Conservation (phyloP, 2,888 invertebrate genomes). For the Athrips mouffetella region DNA sequence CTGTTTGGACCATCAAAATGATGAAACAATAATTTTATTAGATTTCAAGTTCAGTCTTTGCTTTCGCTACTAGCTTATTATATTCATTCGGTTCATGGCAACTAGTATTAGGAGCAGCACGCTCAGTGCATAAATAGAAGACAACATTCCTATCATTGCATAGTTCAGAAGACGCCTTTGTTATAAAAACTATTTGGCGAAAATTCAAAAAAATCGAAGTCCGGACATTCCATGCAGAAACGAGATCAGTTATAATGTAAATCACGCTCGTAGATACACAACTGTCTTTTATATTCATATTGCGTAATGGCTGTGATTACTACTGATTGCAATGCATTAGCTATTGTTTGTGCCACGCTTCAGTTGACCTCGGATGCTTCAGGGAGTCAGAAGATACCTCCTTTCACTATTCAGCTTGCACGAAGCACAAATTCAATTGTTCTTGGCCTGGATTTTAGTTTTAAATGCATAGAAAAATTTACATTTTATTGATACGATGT, state of each 20-base stretch:
- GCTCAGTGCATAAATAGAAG: neutral
- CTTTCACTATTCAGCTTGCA: slow-evolving; percentile 43
- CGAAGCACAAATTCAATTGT: slow-evolving; percentile 38
- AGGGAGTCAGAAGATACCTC: slow-evolving; percentile 27
- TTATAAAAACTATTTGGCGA: slow-evolving; percentile 11
- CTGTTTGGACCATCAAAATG: too few relatives aligned
- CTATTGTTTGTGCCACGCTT: slow-evolving; percentile 20
- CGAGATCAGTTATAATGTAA: neutral
- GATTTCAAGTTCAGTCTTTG: too few relatives aligned
- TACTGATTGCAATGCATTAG: slow-evolving; percentile 12
- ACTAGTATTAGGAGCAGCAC: neutral
- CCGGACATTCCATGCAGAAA: neutral
- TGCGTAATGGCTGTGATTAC: neutral
- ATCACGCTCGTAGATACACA: neutral
- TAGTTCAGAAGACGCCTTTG: slow-evolving; percentile 3
- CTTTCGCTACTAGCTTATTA: too few relatives aligned
- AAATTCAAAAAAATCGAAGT: slow-evolving; percentile 9
- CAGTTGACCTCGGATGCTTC: slow-evolving; percentile 23
- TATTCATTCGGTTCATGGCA: neutral
- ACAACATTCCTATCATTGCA: neutral
- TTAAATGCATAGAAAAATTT: slow-evolving; percentile 17
- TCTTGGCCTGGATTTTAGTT: slow-evolving; percentile 45
- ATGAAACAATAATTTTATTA: too few relatives aligned
- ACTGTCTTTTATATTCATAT: slow-evolving; percentile 5
- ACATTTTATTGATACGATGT: slow-evolving; percentile 11